Evolutionary conservation across 2,888 invertebrate species (phyloP), one percentile per base, ranked within the genome.

Genomic region (Dicycla oo): DNA sequence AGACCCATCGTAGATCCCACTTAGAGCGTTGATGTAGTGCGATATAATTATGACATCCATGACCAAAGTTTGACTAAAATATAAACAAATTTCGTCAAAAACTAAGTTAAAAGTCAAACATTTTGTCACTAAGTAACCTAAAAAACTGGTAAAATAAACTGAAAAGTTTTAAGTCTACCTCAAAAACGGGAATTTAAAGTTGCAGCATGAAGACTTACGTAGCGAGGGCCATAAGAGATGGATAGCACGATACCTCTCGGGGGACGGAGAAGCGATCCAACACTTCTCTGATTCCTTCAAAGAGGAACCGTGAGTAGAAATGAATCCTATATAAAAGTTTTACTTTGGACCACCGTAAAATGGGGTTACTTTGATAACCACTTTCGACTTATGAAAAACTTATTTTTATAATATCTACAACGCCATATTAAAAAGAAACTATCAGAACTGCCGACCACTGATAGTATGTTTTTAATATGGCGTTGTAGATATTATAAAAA

Each of bases 181-280:
- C 26, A 49, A 63, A 53, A 79, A 51, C 8, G 6, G 0, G 45
- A 58, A 69, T 69, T 75, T 63, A 57, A 62, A 71, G 34, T 60
- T 70, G 43, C 57, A 53, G 11, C 23, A 20, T 34, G 34, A 53
- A 78, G 40, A 67, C 26, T 53, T 51, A 47, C 43, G 58, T 38
- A 56, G 72, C 63, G 26, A 47, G 40, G 45, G 30, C 71, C 62
- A 64, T 72, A 72, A 69, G 80, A 73, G 66, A 69, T 65, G 47
- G 63, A 74, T 73, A 65, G 69, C 73, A 62, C 65, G 75, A 84
- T 73, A 51, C 51, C 51, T 72, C 66, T 56, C 66, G 11, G 43
- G 65, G 51, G 79, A 78, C 43, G 30, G 26, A 38, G n/a, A 26
- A 66, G 53, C 40, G 45, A 54, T 67, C 51, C 79, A 56, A 78